Evolutionary conservation across 2,888 invertebrate genomes (phyloP).

Genomic region (Willowsia nigromaculata): DNA sequence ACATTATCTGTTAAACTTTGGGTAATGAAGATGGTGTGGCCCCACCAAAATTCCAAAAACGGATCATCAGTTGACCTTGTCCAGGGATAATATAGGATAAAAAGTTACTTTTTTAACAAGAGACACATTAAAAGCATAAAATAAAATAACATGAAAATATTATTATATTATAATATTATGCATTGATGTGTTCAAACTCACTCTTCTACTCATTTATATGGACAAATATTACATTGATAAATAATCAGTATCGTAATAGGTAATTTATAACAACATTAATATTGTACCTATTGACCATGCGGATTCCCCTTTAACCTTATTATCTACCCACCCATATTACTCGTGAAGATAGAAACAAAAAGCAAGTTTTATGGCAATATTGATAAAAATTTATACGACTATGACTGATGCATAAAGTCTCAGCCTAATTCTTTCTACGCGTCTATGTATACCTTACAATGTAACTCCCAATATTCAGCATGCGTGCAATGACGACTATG

Average conservation of each 20-base stretch:
- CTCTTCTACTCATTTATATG: background rate
- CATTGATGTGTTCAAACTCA: background rate
- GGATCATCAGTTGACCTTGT: constrained; percentile 3
- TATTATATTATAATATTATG: too few species aligned
- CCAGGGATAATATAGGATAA: background rate
- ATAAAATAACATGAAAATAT: background rate
- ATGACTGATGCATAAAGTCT: too few species aligned
- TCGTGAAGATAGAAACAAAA: too few species aligned
- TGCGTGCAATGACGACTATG: background rate
- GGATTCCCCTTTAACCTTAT: background rate
- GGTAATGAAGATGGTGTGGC: constrained; percentile 1
- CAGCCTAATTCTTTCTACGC: too few species aligned
- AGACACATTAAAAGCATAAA: background rate
- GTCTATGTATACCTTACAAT: background rate
- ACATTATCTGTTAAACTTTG: background rate
- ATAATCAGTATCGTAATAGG: background rate
- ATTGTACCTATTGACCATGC: background rate
- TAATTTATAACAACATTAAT: background rate
- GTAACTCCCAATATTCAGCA: background rate
- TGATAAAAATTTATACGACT: too few species aligned
- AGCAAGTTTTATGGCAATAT: too few species aligned
- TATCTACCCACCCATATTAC: too few species aligned
- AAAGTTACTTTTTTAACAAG: background rate
- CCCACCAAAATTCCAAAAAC: constrained; percentile 51
- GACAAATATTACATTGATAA: background rate